Evolutionary conservation across 2,888 invertebrate genomes (phyloP).

Genomic region (Amiota mariae): DNA sequence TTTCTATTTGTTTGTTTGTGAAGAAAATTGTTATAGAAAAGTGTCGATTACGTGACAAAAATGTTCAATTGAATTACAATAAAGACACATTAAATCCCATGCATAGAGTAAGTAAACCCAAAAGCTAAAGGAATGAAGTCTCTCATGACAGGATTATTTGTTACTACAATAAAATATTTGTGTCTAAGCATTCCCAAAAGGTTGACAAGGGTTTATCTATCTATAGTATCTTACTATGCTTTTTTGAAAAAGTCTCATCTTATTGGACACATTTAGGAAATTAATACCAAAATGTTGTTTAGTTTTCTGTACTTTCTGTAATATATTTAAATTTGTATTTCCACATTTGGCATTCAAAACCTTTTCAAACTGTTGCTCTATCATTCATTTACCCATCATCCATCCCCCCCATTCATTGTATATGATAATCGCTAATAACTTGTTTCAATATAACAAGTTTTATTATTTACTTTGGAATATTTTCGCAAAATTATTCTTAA

Average conservation of each 20-base stretch:
- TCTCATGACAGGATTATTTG: conserved; percentile 30
- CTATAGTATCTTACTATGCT: neutral
- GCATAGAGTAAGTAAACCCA: conserved; percentile 9
- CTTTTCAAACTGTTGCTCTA: no score
- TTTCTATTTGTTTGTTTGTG: neutral
- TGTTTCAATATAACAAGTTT: no score
- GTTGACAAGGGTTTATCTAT: conserved; percentile 49
- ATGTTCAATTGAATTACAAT: conserved; percentile 65
- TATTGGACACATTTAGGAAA: conserved; percentile 53
- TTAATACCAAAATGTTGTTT: conserved; percentile 46
- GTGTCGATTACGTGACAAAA: conserved; percentile 66
- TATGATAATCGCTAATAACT: no score
- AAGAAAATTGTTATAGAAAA: conserved; percentile 54
- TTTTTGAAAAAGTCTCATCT: neutral
- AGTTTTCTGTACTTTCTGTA: conserved; percentile 25
- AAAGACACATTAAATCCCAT: conserved; percentile 48
- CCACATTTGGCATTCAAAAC: conserved; percentile 19
- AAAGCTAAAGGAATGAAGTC: neutral
- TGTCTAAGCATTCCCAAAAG: conserved; percentile 47
- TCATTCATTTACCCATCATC: no score
- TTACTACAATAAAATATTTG: conserved; percentile 62
- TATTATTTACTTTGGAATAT: no score
- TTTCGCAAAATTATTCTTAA: no score
- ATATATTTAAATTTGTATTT: conserved; percentile 36
- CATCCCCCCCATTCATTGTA: no score